Base-by-base conservation (phyloP, 2,113 vertebrate species). In the Peromyscus polionotus region DNA sequence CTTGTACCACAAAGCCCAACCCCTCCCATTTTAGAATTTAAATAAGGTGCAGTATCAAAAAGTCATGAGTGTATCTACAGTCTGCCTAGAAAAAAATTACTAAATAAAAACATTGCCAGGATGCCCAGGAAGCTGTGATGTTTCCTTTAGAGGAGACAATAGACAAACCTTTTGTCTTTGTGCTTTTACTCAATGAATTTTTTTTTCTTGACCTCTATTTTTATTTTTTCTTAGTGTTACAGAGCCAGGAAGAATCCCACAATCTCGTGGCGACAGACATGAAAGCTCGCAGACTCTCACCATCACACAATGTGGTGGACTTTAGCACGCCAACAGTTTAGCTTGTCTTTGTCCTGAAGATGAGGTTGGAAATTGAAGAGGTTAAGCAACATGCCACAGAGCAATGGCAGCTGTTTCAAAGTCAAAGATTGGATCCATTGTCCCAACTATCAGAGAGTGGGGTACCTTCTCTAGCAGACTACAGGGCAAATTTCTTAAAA, bases 401-500 rank as follows among this genome's bases (percentile, higher is more conserved):
- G 31, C 22, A 20, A 91, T 76, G 20, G n/a, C 2, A 28, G 2
- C 12, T 77, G 19, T 61, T 28, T 81, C n/a, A 65, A 97, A 93
- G 39, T 45, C 11, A 42, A 45, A 10, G 31, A 48, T 36, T 81
- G 72, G 75, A 61, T 65, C 65, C 17, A 91, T 22, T 36, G 65
- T 24, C 81, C 7, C 33, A 54, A 54, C 36, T 87, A 51, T 61
- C 65, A 59, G n/a, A 4, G 36, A 6, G 57, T 39, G 88, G 3
- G 73, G 8, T 20, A 3, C 12, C 0, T 73, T 90, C 61, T 77
- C 67, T 79, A 79, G 61, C 3, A 10, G 7, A 88, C 54, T 48
- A 70, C 10, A 79, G 13, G 63, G 61, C 68, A 93, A 95, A 2
- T 17, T 89, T 94, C 76, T 95, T 93, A 54, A 80, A 70, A 77